Evolutionary conservation across 1,140 invertebrate species (phyloP).

Genomic region (Philopotamus ludificatus): DNA sequence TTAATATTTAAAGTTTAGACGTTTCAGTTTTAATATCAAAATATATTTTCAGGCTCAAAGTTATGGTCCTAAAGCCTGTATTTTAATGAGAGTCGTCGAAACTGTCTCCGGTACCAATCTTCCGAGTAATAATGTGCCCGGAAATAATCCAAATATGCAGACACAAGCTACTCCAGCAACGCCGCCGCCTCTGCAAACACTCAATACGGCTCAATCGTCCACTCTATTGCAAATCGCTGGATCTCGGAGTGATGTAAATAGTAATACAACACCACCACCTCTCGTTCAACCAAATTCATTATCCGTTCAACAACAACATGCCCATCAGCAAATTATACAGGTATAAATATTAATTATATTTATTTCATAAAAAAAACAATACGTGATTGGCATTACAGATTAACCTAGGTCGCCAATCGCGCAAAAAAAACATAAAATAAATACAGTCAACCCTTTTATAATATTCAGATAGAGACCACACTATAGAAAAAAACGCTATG

Average conservation of each 20-base stretch:
- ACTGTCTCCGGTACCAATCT: slow-evolving; percentile 65
- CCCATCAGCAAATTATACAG: slow-evolving; percentile 60
- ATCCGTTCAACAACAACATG: slow-evolving; percentile 59
- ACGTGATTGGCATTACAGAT: too few species aligned
- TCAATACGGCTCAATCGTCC: slow-evolving; percentile 1
- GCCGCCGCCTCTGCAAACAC: slow-evolving; percentile 32
- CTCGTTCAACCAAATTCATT: slow-evolving; percentile 7
- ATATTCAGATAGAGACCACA: too few species aligned
- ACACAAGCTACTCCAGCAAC: neutral
- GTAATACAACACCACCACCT: slow-evolving; percentile 28
- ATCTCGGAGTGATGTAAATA: too few species aligned
- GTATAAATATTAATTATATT: slow-evolving; percentile 20
- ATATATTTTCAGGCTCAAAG: slow-evolving; percentile 73
- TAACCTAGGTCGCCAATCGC: too few species aligned
- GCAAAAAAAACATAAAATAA: too few species aligned
- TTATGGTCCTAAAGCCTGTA: slow-evolving; percentile 91
- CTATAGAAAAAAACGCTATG: too few species aligned
- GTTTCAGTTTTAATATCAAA: too few species aligned
- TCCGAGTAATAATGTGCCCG: slow-evolving; percentile 35
- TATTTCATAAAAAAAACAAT: too few species aligned
- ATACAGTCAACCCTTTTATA: too few species aligned
- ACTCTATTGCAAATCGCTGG: slow-evolving; percentile 13
- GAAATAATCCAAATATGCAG: slow-evolving; percentile 31
- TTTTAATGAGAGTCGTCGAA: slow-evolving; percentile 94
- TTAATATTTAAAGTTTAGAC: too few species aligned